Evolutionary conservation across 2,888 invertebrate species (phyloP).

Genomic region (Aphidius colemani): DNA sequence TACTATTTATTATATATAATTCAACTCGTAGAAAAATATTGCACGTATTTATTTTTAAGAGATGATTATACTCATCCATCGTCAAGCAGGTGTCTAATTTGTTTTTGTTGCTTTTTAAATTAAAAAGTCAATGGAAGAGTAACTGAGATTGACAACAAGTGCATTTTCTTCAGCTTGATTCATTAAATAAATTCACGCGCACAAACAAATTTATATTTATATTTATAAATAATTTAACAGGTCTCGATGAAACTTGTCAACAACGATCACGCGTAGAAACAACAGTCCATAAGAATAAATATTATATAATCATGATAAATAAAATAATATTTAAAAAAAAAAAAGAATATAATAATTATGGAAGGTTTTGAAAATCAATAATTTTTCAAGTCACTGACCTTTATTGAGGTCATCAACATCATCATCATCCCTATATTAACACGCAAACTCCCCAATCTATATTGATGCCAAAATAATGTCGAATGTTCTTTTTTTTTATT

Average conservation of each 20-base stretch:
- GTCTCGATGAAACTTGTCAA: conserved; percentile 15
- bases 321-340: neutral
- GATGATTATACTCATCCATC: neutral
- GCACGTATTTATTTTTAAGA: neutral
- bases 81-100: neutral
- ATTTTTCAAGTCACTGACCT: conserved; percentile 49
- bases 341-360: too few species aligned
- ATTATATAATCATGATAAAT: conserved; percentile 7
- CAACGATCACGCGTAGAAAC: conserved; percentile 12
- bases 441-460: conserved; percentile 32
- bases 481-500: too few species aligned
- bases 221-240: conserved; percentile 28
- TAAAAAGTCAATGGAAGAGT: neutral
- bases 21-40: neutral
- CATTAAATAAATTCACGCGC: conserved; percentile 16
- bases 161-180: too few species aligned
- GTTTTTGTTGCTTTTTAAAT: neutral
- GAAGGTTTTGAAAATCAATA: too few species aligned
- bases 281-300: conserved; percentile 9
- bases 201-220: conserved; percentile 12
- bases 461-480: too few species aligned
- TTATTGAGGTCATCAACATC: conserved; percentile 57
- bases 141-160: neutral
- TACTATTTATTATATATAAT: conserved; percentile 13
- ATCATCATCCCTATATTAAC: conserved; percentile 50